Conservation (phyloP, 2,113 vertebrate genomes). For the Austrofundulus limnaeus region DNA sequence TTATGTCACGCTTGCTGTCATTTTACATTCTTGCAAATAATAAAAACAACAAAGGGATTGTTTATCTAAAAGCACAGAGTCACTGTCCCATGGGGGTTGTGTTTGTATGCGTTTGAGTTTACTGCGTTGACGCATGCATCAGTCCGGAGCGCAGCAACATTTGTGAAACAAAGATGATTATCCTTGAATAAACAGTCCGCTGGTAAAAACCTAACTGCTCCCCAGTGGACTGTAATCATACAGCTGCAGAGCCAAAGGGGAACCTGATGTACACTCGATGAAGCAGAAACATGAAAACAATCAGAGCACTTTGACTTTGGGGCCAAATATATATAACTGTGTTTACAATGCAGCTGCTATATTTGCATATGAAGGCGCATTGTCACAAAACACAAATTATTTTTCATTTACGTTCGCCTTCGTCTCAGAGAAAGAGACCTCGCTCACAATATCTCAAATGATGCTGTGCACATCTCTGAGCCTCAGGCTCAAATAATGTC, state of each 20-base stretch:
- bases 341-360: neutral
- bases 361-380: neutral
- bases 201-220: constrained; percentile 52
- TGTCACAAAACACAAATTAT: neutral
- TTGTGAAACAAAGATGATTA: constrained; percentile 72
- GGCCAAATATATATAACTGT: neutral
- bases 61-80: constrained; percentile 46
- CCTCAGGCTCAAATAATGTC: too few relatives aligned
- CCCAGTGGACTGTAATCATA: constrained; percentile 51
- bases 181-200: constrained; percentile 68
- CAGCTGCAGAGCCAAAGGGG: constrained; percentile 47
- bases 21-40: constrained; percentile 28
- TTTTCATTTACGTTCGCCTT: too few relatives aligned
- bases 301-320: constrained; percentile 14
- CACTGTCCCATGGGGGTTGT: constrained; percentile 17
- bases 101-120: constrained; percentile 14
- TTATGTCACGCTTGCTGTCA: constrained; percentile 22
- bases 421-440: too few relatives aligned
- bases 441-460: too few relatives aligned
- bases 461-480: too few relatives aligned
- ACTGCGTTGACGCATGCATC: constrained; percentile 38
- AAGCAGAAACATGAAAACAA: constrained; percentile 15
- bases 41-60: constrained; percentile 34
- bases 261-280: constrained; percentile 35
- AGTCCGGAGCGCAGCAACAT: constrained; percentile 37